A percentile compares a stretch with the other conserved stretches of the same genome.
phyloP scores from a whole-genome alignment of 2,888 invertebrate species.

The Zaprionus lineosus region DNA sequence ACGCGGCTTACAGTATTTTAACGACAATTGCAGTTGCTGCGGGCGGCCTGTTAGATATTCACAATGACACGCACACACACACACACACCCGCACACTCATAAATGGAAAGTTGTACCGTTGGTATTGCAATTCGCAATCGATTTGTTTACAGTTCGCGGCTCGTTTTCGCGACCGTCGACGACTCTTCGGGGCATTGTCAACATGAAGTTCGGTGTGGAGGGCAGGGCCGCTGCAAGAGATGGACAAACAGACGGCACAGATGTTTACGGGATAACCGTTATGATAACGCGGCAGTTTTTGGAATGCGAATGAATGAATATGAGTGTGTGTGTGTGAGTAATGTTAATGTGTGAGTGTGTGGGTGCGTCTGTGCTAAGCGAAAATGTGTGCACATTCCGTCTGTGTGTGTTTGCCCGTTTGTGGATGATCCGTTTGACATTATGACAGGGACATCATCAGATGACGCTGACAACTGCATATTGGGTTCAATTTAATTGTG shows the following conservation, averaged over 20 bases:
- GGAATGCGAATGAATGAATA: neutral
- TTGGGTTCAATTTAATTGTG: constrained; percentile 25
- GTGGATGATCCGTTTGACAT: constrained; percentile 55
- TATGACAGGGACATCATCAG: constrained; percentile 42
- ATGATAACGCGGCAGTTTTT: constrained; percentile 56
- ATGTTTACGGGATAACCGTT: constrained; percentile 62
- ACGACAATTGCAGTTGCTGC: neutral
- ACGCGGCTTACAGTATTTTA: neutral
- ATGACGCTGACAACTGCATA: constrained; percentile 44
- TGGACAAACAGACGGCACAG: constrained; percentile 41
- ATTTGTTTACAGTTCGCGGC: constrained; percentile 68
- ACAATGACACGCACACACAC: neutral
- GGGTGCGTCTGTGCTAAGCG: too few species aligned
- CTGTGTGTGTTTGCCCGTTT: constrained; percentile 15
- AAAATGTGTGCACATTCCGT: too few species aligned
- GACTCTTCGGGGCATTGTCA: constrained; percentile 57
- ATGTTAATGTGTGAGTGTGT: neutral
- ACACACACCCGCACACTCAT: neutral
- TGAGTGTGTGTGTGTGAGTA: neutral
- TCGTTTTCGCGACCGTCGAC: constrained; percentile 49
- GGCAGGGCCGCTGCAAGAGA: constrained; percentile 9
- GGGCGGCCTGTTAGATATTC: neutral
- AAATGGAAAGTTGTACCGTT: neutral
- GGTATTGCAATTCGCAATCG: constrained; percentile 26
- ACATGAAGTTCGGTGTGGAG: constrained; percentile 43